phyloP scores from a whole-genome alignment of 2,888 invertebrate genomes.

The Cephus rjabovi region DNA sequence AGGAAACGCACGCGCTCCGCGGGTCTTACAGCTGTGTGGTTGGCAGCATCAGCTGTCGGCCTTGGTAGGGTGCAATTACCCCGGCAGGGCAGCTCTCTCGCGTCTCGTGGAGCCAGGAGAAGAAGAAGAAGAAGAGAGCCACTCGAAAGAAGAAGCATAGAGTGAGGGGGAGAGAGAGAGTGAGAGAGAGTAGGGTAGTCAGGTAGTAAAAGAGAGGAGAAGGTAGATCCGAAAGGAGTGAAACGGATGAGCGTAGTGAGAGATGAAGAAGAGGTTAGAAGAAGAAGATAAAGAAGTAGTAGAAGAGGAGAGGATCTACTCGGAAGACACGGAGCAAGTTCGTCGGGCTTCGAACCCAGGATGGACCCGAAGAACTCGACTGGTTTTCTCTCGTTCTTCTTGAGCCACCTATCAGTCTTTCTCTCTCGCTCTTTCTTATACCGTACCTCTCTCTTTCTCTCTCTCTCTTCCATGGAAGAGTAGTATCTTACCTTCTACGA shows the following conservation, averaged over 20 bases:
- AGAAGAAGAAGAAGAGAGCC: constrained; percentile 15
- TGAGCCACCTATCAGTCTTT: constrained; percentile 17
- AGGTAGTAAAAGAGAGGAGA: constrained; percentile 9
- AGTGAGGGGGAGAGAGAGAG: constrained; percentile 10
- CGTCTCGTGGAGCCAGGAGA: constrained; percentile 23
- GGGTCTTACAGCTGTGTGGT: constrained; percentile 36
- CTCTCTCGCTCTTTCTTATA: constrained; percentile 14
- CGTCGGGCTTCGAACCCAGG: constrained; percentile 44
- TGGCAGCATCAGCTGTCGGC: constrained; percentile 66
- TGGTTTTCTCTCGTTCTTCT: constrained; percentile 13
- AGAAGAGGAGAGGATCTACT: neutral
- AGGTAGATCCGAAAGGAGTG: constrained; percentile 20
- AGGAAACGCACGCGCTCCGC: neutral
- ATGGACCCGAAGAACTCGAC: constrained; percentile 35
- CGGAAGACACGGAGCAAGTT: constrained; percentile 4
- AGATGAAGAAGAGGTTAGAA: constrained; percentile 10
- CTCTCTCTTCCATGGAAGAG: constrained; percentile 5
- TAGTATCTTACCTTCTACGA: neutral
- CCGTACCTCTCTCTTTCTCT: constrained; percentile 7
- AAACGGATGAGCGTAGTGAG: constrained; percentile 7
- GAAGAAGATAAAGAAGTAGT: constrained; percentile 8
- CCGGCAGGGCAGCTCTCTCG: constrained; percentile 44
- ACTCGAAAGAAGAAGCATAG: neutral
- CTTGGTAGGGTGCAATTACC: constrained; percentile 67
- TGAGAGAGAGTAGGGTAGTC: neutral